phyloP scores from a whole-genome alignment of 2,888 invertebrate genomes.

The Caradrina kadenii region DNA sequence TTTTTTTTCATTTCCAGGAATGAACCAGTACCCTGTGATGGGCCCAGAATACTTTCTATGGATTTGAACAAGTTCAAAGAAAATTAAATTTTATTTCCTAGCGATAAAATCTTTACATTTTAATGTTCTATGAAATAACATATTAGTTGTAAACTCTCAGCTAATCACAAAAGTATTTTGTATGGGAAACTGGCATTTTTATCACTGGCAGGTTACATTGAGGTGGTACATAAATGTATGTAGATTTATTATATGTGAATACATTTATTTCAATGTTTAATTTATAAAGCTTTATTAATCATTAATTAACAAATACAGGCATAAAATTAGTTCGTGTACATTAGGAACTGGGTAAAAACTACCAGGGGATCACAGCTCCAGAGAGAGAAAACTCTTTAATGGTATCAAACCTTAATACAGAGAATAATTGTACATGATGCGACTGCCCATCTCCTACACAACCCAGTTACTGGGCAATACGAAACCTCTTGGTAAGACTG shows the following conservation, averaged over 20 bases:
- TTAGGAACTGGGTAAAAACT: too few species aligned
- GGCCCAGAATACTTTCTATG: conserved; percentile 90
- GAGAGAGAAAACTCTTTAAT: neutral
- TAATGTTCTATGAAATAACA: conserved; percentile 12
- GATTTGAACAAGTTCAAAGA: conserved; percentile 92
- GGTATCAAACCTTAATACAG: neutral
- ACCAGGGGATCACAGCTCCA: neutral
- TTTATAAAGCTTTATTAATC: too few species aligned
- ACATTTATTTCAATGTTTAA: too few species aligned
- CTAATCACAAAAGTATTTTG: neutral
- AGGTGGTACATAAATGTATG: too few species aligned
- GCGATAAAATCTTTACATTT: conserved; percentile 25
- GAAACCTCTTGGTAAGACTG: too few species aligned
- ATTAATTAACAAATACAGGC: neutral
- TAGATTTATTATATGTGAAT: neutral
- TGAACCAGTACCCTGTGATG: conserved; percentile 91
- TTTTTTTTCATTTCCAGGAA: conserved; percentile 90
- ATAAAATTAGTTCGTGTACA: neutral
- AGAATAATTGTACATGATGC: too few species aligned
- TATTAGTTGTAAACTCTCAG: conserved; percentile 31
- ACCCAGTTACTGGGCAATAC: too few species aligned
- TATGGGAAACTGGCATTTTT: conserved; percentile 16
- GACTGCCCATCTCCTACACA: too few species aligned
- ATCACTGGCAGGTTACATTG: conserved; percentile 17
- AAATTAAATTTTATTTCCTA: conserved; percentile 59